Conservation (phyloP, 2,797 vertebrate genomes). For the Thamnophis elegans region DNA sequence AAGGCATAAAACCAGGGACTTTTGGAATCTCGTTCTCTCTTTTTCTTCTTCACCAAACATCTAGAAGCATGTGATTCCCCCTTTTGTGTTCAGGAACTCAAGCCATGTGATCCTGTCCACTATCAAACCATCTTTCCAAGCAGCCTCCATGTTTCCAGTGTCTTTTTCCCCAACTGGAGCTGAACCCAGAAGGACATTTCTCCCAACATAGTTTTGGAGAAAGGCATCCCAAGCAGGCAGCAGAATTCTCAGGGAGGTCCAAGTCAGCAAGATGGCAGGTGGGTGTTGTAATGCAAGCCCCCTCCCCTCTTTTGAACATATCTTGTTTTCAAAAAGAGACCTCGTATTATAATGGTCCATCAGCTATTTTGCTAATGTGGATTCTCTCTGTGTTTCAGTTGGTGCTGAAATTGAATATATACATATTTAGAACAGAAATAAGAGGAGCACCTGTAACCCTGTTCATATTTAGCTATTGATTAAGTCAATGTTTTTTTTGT, state of each 20-base stretch:
- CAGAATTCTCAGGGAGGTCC: not conserved
- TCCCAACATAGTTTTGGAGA: not conserved
- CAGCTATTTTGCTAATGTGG: not conserved
- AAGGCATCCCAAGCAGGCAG: not conserved
- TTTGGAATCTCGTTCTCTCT: too few species aligned
- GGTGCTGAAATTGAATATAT: not conserved
- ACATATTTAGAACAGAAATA: not conserved
- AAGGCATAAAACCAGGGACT: too few species aligned
- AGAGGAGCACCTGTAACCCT: not conserved
- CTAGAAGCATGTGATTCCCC: too few species aligned
- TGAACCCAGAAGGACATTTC: too few species aligned
- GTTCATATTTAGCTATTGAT: not conserved
- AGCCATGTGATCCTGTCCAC: too few species aligned
- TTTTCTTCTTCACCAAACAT: too few species aligned
- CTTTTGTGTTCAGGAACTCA: too few species aligned
- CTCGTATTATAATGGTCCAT: not conserved
- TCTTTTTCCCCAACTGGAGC: too few species aligned
- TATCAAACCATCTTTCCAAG: too few species aligned
- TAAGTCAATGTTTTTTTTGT: not conserved
- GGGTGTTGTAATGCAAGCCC: not conserved
- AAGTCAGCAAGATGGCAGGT: not conserved
- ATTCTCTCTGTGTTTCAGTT: not conserved
- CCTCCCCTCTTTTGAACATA: not conserved
- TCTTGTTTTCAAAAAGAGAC: not conserved
- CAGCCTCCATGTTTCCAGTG: too few species aligned